phyloP scores from a whole-genome alignment of 2,113 vertebrate species.

The Rafetus swinhoei region DNA sequence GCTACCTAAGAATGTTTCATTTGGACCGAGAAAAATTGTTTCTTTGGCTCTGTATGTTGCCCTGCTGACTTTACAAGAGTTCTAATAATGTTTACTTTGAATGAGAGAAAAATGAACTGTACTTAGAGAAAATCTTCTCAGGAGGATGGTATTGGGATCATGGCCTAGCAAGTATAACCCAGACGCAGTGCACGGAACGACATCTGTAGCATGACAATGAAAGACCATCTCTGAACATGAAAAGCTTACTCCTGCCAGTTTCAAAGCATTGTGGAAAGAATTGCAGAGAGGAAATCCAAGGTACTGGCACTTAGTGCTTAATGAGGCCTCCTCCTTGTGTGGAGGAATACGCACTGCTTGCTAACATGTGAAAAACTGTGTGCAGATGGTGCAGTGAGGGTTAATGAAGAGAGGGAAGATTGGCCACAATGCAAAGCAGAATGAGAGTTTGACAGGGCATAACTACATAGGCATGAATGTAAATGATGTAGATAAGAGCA shows the following conservation, averaged over 20 bases:
- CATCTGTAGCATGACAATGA: background rate
- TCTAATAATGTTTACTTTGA: constrained; percentile 21
- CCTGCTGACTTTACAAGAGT: constrained; percentile 25
- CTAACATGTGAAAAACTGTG: background rate
- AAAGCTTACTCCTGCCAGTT: background rate
- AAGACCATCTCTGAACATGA: background rate
- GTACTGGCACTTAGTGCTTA: background rate
- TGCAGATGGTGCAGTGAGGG: background rate
- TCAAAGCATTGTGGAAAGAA: background rate
- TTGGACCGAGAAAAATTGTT: background rate
- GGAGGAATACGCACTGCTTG: background rate
- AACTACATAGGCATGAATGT: background rate
- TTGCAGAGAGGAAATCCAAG: background rate
- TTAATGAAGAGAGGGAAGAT: background rate
- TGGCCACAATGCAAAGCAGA: background rate
- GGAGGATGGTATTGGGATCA: background rate
- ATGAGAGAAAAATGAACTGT: constrained; percentile 25
- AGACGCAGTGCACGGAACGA: background rate
- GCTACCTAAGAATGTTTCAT: constrained; percentile 26
- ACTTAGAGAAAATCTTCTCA: background rate
- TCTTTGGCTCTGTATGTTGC: background rate
- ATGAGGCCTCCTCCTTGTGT: background rate
- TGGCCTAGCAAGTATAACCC: background rate
- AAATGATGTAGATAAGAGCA: background rate
- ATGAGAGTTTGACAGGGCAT: background rate